Conservation (phyloP, 1,140 invertebrate species). For the Hypothenemus hampei region DNA sequence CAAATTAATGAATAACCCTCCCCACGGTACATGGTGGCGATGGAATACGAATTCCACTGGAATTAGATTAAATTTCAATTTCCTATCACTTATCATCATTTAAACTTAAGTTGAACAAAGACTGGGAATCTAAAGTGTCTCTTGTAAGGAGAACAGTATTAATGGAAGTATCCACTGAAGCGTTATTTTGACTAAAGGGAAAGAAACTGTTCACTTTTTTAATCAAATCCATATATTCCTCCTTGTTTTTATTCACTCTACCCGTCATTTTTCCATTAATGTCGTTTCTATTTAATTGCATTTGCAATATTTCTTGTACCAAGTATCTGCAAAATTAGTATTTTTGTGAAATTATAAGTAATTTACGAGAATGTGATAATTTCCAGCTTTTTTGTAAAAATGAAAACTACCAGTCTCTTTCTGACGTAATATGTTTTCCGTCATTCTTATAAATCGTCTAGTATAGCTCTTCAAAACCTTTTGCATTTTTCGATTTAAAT, state of each 20-base stretch:
- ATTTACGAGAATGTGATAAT: background rate
- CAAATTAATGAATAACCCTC: too few species aligned
- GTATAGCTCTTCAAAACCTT: too few species aligned
- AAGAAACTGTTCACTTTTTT: slow-evolving; percentile 50
- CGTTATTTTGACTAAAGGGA: slow-evolving; percentile 45
- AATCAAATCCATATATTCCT: slow-evolving; percentile 38
- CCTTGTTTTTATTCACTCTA: slow-evolving; percentile 34
- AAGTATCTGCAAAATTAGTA: slow-evolving; percentile 44
- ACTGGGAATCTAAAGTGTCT: slow-evolving; percentile 43
- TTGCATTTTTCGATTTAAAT: too few species aligned
- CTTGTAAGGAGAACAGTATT: slow-evolving; percentile 38
- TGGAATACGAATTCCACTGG: too few species aligned
- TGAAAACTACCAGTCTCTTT: too few species aligned
- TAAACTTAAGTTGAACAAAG: slow-evolving; percentile 44
- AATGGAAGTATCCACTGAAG: slow-evolving; percentile 24
- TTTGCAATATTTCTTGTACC: slow-evolving; percentile 53
- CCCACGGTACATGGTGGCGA: too few species aligned
- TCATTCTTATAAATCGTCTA: too few species aligned
- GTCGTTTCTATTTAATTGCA: slow-evolving; percentile 45
- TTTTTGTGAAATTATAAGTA: background rate
- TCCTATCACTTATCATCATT: too few species aligned
- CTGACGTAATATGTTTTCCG: too few species aligned
- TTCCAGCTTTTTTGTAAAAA: background rate
- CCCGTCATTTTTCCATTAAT: slow-evolving; percentile 30
- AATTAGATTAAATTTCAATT: too few species aligned